Percentiles rank a stretch among this genome's conserved stretches.
These are phyloP conservation scores for Elaphurus davidianus DNA, from an alignment of 2,113 vertebrate genomes.

Conservation along the genomic window DNA sequence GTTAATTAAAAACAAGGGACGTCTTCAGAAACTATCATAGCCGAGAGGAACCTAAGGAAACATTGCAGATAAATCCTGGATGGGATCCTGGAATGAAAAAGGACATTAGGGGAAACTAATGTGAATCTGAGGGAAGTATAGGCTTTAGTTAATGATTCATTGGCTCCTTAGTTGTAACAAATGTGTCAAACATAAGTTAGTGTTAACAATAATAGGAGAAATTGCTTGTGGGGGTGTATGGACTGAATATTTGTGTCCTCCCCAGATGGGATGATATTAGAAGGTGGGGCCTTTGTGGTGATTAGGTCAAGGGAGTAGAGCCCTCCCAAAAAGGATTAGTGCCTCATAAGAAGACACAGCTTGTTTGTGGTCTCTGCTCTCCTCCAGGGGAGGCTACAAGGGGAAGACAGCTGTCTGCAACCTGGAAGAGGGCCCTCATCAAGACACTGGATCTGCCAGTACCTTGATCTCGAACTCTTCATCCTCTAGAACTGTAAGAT, in stretches of 20 bases:
- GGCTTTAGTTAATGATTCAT: background rate
- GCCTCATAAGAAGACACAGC: background rate
- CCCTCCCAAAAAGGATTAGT: background rate
- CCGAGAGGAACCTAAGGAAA: background rate
- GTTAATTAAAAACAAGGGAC: background rate
- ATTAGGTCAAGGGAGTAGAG: background rate
- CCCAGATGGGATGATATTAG: too few species aligned
- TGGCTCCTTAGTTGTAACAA: too few species aligned
- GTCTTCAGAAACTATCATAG: background rate
- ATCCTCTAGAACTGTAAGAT: background rate
- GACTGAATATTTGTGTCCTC: background rate
- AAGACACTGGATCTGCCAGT: background rate
- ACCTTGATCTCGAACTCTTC: background rate
- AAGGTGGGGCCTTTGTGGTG: background rate
- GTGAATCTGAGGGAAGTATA: background rate
- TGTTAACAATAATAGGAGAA: background rate
- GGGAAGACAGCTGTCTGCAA: background rate
- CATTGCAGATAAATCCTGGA: background rate
- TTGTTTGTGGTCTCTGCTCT: background rate
- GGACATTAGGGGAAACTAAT: background rate
- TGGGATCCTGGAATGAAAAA: background rate
- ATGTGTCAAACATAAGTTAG: background rate
- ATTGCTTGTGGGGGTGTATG: rapidly evolving
- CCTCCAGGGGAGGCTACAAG: background rate
- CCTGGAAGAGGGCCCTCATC: background rate